A percentile compares a stretch with the other conserved stretches of the same genome.
Evolutionary conservation across 1,140 invertebrate species (phyloP).

Genomic region (Parapsyche elsis): DNA sequence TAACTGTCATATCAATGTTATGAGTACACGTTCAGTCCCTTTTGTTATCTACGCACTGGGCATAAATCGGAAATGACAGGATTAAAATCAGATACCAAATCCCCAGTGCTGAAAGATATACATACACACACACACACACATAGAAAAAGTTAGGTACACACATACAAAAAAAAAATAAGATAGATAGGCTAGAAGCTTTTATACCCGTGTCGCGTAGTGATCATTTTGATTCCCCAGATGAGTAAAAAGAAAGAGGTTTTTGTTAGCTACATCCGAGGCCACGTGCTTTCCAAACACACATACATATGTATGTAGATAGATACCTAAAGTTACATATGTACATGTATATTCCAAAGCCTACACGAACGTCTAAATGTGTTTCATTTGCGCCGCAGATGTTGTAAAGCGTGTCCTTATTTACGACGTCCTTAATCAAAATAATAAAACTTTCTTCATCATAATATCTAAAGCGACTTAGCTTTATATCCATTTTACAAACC

Average conservation of each 20-base stretch:
- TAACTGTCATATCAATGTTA: slow-evolving; percentile 1
- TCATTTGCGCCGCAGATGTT: slow-evolving; percentile 27
- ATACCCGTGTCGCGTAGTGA: slow-evolving; percentile 22
- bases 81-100: slow-evolving; percentile 32
- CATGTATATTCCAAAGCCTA: background rate
- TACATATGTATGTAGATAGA: background rate
- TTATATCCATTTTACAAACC: slow-evolving; percentile 47
- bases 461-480: slow-evolving; percentile 43
- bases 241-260: slow-evolving; percentile 26
- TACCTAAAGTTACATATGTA: no score
- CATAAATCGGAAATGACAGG: slow-evolving; percentile 9
- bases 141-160: background rate
- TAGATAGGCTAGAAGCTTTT: slow-evolving; percentile 24
- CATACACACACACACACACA: background rate
- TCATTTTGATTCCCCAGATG: slow-evolving; percentile 30
- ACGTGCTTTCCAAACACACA: background rate
- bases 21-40: background rate
- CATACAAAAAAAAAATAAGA: background rate
- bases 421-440: slow-evolving; percentile 47
- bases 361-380: slow-evolving; percentile 25
- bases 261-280: background rate
- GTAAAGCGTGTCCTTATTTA: slow-evolving; percentile 29
- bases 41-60: background rate
- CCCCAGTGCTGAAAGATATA: slow-evolving; percentile 6
- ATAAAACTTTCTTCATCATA: slow-evolving; percentile 55